Evolutionary conservation across 2,888 invertebrate genomes (phyloP), one percentile per base, ranked within the genome.

Genomic region (Clusia tigrina): DNA sequence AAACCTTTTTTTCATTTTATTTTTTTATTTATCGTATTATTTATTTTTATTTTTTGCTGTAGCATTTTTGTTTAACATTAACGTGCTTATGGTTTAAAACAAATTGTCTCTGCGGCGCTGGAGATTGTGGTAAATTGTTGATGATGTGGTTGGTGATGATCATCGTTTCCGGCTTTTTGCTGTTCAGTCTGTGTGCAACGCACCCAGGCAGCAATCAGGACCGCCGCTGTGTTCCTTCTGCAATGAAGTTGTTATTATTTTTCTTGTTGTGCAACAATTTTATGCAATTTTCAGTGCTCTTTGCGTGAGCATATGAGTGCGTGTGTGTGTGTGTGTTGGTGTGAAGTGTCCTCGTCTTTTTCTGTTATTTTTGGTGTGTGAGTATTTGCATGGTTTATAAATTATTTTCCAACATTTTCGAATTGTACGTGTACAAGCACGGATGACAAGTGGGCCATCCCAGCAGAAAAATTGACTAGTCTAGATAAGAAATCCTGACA

Each of bases 221-320:
- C 12, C 32, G 6, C 32, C 6, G 6, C 6, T 32, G 32, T 32
- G 32, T 32, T 32, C 6, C 32, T 9, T 32, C 22, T 2, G 37
- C 22, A 42, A 56, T 37, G 42, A 38, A 20, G 42, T 38, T 38
- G 37, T 23, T 56, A 12, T 23, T 32, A 32, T 54, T 54, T 56
- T 17, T 42, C 2, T 15, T n/a, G 10, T 56, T 42, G 15, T 24
- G 5, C 22, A 23, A 10, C n/a, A 52, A 10, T 52, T 3, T 20
- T 20, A 12, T 52, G 52, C 22, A 52, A 5, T 3, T 23, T 20
- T 56, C 42, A 2, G 12, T 22, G 23, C 10, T 12, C 38, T 37
- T 22, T 56, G 20, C n/a, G n/a, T n/a, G n/a, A n/a, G n/a, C n/a
- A n/a, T n/a, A n/a, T n/a, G n/a, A n/a, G n/a, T n/a, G n/a, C n/a